Conservation (phyloP, 2,888 invertebrate genomes). For the Griposia aprilina region DNA sequence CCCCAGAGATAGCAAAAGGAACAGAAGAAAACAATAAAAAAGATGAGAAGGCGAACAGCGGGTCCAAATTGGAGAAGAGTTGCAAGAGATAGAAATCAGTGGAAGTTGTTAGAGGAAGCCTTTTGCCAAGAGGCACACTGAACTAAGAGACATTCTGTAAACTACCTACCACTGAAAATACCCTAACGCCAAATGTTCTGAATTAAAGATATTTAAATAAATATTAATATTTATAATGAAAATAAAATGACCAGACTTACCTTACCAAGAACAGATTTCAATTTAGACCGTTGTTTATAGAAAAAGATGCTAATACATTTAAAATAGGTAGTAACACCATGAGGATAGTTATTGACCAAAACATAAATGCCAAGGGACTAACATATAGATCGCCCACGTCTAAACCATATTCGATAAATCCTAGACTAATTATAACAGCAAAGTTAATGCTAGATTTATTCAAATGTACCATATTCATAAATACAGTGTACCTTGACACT, state of each 20-base stretch:
- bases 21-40: background rate
- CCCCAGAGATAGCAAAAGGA: background rate
- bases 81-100: background rate
- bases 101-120: background rate
- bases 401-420: constrained; percentile 8
- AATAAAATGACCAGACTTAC: background rate
- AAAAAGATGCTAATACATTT: background rate
- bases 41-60: background rate
- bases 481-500: constrained; percentile 34
- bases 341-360: background rate
- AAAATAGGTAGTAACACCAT: background rate
- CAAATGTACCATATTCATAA: constrained; percentile 8
- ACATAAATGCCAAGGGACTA: constrained; percentile 14
- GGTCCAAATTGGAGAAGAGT: background rate
- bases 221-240: background rate
- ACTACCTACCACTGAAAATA: background rate
- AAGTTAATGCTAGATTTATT: background rate
- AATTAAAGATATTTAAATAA: background rate
- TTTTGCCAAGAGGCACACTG: background rate
- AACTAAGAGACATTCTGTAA: background rate
- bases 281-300: background rate
- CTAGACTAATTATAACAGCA: background rate
- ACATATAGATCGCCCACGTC: constrained; percentile 28
- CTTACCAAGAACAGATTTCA: background rate
- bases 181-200: background rate